Evolutionary conservation across 2,797 vertebrate species (phyloP), one percentile per base, ranked within the genome.

Genomic region (Peromyscus eremicus): DNA sequence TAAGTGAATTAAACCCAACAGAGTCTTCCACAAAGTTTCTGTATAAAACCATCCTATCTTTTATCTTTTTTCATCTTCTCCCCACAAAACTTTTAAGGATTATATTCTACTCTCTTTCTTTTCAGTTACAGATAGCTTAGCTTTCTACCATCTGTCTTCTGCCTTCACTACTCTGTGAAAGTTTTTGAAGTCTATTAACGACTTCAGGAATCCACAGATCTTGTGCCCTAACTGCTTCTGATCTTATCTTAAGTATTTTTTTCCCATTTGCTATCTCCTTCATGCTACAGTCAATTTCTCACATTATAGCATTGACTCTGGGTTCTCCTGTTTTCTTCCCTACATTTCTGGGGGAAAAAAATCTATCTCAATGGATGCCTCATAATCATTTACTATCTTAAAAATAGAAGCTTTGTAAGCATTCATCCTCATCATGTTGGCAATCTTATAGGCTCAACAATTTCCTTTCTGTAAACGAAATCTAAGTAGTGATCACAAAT

Each of bases 161-260:
- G 52, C 10, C 29, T 87, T 93, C 52, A 62, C 89, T 83, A 43
- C n/a, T 91, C 55, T 29, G 29, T 40, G 25, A 62, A 84, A 95
- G 37, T 32, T 95, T 82, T 93, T 93, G 68, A 97, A 93, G 46
- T 93, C 66, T 77, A 82, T 85, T 46, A 49, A 75, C 79, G 96
- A 95, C 73, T 95, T 96, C 68, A 92, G 68, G 96, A 96, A 95
- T 85, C 17, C 64, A 87, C 14, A 32, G n/a, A 60, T 83, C 60
- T 93, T 95, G 10, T 83, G 66, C 79, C 43, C 4, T 92, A 84
- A 86, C 62, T 89, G 46, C 32, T 93, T 55, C 68, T 80, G 57
- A 85, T 93, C 13, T 86, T 94, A 89, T 93, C 12, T 86, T 92
- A 90, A 84, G 49, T 70, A 40, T 52, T 89, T 85, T 68, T 37